Percentiles rank a stretch among this genome's conserved stretches.
Conservation (phyloP, 64 coral and sea anemone species). For the Acropora yongei region DNA sequence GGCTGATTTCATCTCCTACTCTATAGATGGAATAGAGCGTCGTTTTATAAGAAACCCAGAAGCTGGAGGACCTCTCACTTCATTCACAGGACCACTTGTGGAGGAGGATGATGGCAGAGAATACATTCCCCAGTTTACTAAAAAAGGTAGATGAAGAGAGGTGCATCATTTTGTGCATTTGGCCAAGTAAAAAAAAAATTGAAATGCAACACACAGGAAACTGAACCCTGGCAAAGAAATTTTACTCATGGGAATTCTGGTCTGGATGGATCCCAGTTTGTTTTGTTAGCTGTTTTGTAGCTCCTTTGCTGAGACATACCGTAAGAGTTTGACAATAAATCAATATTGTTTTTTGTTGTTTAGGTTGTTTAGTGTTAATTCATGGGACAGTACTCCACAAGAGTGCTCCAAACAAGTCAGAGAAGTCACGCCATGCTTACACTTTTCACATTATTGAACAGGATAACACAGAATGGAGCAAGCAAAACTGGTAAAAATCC, state of each 20-base stretch:
- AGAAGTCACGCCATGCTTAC: constrained; percentile 91
- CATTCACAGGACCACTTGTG: constrained; percentile 36
- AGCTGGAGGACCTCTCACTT: constrained; percentile 17
- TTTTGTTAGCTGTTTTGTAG: no score
- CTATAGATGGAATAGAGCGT: constrained; percentile 49
- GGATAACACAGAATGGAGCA: constrained; percentile 88
- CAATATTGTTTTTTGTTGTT: neutral
- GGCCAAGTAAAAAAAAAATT: no score
- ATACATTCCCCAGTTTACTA: constrained; percentile 63
- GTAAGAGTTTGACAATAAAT: no score
- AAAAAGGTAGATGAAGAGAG: constrained; percentile 72
- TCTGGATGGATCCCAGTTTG: no score
- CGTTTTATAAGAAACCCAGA: constrained; percentile 75
- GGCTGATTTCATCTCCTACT: no score
- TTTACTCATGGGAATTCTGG: no score
- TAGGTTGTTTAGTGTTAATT: constrained; percentile 90
- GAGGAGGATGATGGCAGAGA: constrained; percentile 55
- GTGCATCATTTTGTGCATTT: neutral
- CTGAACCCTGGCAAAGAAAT: no score
- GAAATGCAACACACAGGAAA: no score
- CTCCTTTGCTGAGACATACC: no score
- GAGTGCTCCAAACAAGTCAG: constrained; percentile 86
- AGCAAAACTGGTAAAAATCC: constrained; percentile 85
- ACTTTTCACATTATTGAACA: constrained; percentile 94
- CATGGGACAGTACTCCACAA: constrained; percentile 94